These are phyloP conservation scores for Pachydiplax longipennis DNA, from an alignment of 2,888 invertebrate species.

Conservation along the genomic window DNA sequence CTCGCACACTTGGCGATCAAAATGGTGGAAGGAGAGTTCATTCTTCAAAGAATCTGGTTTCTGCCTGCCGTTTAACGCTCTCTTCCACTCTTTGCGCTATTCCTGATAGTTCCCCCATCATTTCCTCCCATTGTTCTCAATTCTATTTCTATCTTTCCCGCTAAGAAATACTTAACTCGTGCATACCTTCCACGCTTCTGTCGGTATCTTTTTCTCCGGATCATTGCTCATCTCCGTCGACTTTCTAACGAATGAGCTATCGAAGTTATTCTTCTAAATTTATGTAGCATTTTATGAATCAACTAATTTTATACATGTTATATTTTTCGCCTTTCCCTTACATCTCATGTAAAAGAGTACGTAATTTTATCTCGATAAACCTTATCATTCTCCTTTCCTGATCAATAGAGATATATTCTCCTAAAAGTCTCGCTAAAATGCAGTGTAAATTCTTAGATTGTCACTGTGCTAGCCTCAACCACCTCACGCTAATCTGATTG, in stretches of 20 bases:
- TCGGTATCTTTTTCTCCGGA: neutral
- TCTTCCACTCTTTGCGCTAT: neutral
- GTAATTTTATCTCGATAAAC: too few species aligned
- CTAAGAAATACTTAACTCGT: neutral
- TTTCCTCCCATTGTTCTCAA: neutral
- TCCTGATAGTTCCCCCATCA: neutral
- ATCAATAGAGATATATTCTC: too few species aligned
- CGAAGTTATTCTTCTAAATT: neutral
- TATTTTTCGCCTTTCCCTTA: neutral
- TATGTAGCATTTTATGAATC: too few species aligned
- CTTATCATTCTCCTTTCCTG: too few species aligned
- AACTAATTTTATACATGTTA: neutral
- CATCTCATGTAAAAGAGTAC: neutral
- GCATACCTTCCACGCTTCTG: neutral
- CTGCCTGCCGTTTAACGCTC: neutral
- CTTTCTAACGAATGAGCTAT: neutral
- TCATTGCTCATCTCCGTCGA: neutral
- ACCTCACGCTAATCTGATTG: too few species aligned
- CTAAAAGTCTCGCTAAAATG: too few species aligned
- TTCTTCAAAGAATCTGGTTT: slow-evolving; percentile 7
- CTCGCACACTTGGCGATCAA: neutral
- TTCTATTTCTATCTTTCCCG: neutral
- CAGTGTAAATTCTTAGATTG: too few species aligned
- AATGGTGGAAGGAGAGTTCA: slow-evolving; percentile 22
- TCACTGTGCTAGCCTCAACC: too few species aligned